These are phyloP conservation scores for Holacanthella duospinosa DNA, from an alignment of 2,888 invertebrate genomes.

Conservation along the genomic window DNA sequence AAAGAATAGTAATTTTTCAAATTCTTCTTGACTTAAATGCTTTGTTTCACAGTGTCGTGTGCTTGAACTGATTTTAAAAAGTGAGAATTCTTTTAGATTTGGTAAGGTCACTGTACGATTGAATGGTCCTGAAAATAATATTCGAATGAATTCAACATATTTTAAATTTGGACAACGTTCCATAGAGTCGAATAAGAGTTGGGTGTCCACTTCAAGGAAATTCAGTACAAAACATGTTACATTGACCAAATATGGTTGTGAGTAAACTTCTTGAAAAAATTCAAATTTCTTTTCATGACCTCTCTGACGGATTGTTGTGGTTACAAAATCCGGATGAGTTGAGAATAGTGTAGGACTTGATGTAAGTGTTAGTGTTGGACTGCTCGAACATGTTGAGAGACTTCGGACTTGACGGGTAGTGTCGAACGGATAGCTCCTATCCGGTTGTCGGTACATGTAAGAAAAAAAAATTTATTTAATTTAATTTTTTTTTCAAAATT, in stretches of 20 bases:
- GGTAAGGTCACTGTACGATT: neutral
- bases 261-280: neutral
- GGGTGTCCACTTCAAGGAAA: neutral
- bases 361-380: no score
- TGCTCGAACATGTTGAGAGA: no score
- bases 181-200: neutral
- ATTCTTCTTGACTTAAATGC: neutral
- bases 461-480: no score
- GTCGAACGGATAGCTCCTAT: no score
- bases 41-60: neutral
- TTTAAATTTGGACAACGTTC: neutral
- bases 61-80: neutral
- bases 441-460: no score
- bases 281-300: neutral
- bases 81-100: neutral
- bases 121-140: neutral
- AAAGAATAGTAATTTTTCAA: neutral
- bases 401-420: no score
- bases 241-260: neutral
- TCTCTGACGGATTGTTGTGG: neutral
- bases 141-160: neutral
- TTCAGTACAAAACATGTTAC: neutral
- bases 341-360: no score
- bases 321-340: no score
- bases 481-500: no score